Percentiles rank a stretch among this genome's conserved stretches.
Conservation (phyloP, 2,888 invertebrate genomes). For the Nebria brevicollis region DNA sequence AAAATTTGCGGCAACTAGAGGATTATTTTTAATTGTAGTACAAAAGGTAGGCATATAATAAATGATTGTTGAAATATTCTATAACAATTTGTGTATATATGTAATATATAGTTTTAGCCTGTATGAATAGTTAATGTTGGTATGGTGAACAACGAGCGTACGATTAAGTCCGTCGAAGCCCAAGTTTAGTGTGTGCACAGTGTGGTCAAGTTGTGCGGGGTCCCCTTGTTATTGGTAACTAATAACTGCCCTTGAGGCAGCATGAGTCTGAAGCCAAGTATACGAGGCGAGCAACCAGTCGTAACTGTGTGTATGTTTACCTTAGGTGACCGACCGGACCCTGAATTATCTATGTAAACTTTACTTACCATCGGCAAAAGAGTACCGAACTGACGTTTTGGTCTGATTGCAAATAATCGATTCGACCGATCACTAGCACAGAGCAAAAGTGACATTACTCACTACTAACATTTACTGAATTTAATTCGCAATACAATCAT, state of each 20-base stretch:
- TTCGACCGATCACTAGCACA: slow-evolving; percentile 9
- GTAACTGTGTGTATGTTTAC: slow-evolving; percentile 32
- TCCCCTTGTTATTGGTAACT: slow-evolving; percentile 60
- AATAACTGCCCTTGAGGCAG: slow-evolving; percentile 56
- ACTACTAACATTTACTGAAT: no score
- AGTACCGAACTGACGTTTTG: slow-evolving; percentile 14
- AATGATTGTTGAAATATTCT: neutral
- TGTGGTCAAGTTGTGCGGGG: slow-evolving; percentile 6
- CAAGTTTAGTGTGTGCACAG: slow-evolving; percentile 37
- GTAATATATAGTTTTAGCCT: neutral
- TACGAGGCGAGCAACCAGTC: neutral
- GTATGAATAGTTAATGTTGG: slow-evolving; percentile 40
- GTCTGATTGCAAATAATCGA: slow-evolving; percentile 35
- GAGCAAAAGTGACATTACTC: no score
- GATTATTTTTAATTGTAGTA: no score
- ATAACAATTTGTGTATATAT: neutral
- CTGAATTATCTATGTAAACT: slow-evolving; percentile 45
- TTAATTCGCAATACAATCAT: no score
- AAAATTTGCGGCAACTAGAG: no score
- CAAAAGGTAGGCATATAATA: no score
- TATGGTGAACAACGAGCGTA: slow-evolving; percentile 4
- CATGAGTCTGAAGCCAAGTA: neutral
- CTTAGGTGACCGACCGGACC: slow-evolving; percentile 42
- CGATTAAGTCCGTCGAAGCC: slow-evolving; percentile 29
- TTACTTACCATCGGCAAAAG: slow-evolving; percentile 29